Conservation (phyloP, 1,140 invertebrate genomes). For the Coenobita brevimanus region DNA sequence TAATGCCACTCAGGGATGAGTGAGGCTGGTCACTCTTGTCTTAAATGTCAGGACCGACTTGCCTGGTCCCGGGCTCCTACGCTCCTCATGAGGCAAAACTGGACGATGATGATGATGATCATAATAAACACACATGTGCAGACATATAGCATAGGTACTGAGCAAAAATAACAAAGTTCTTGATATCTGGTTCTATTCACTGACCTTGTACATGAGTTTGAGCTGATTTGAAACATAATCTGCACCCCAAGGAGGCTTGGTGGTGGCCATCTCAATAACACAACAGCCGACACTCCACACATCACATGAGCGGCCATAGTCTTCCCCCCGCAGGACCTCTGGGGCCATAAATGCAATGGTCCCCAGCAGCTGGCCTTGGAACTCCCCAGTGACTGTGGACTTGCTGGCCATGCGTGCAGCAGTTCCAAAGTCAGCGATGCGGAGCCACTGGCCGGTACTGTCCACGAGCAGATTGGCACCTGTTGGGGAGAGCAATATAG, state of each 20-base stretch:
- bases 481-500: constrained; percentile 55
- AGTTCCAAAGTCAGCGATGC: constrained; percentile 77
- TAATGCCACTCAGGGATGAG: too few species aligned
- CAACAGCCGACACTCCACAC: constrained; percentile 77
- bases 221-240: constrained; percentile 76
- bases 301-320: constrained; percentile 76
- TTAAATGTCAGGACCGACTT: too few species aligned
- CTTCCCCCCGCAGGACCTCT: constrained; percentile 76
- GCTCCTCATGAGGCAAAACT: too few species aligned
- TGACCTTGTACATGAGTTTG: constrained; percentile 76
- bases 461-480: constrained; percentile 77
- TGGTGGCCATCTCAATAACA: constrained; percentile 77
- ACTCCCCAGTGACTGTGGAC: constrained; percentile 75
- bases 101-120: too few species aligned
- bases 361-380: constrained; percentile 76
- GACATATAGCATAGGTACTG: background rate
- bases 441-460: constrained; percentile 75
- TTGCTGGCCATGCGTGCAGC: constrained; percentile 74
- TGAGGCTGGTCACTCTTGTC: too few species aligned
- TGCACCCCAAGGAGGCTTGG: constrained; percentile 76
- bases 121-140: background rate
- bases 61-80: too few species aligned
- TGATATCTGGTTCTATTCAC: too few species aligned
- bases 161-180: background rate
- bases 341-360: constrained; percentile 78